Conservation (phyloP, 2,797 vertebrate genomes). For the Spinibarbus caldwelli region DNA sequence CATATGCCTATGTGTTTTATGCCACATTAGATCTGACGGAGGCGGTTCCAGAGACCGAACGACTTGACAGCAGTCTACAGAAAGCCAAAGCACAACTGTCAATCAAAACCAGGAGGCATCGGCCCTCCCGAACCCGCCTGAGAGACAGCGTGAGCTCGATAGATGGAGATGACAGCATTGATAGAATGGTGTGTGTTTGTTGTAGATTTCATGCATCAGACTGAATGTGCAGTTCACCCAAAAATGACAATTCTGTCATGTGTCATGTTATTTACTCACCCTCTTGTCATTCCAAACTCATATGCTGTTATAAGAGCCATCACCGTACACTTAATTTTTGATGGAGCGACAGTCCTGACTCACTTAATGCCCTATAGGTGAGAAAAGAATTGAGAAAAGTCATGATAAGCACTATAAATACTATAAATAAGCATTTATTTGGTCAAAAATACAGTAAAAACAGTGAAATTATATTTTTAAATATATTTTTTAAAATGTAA, state of each 20-base stretch:
- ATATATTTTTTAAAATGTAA: neutral
- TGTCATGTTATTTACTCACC: neutral
- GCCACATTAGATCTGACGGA: conserved; percentile 76
- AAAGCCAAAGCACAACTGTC: conserved; percentile 82
- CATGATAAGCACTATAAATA: neutral
- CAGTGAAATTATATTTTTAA: neutral
- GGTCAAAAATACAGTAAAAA: neutral
- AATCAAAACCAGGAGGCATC: conserved; percentile 77
- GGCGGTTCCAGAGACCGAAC: conserved; percentile 82
- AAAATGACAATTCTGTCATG: neutral
- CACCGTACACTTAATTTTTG: neutral
- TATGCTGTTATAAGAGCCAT: neutral
- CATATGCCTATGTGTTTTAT: conserved; percentile 14
- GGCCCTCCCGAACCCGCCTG: conserved; percentile 77
- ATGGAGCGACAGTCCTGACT: neutral
- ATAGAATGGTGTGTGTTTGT: conserved; percentile 49
- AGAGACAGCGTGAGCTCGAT: conserved; percentile 54
- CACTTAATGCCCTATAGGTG: neutral
- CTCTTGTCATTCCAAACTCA: neutral
- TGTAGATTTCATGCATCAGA: neutral
- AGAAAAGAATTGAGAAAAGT: neutral
- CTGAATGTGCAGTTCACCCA: neutral
- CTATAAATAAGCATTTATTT: neutral
- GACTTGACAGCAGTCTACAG: conserved; percentile 83
- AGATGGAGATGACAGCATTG: conserved; percentile 60